Evolutionary conservation across 2,797 vertebrate species (phyloP), one percentile per base, ranked within the genome.

Genomic region (Centroberyx gerrardi): DNA sequence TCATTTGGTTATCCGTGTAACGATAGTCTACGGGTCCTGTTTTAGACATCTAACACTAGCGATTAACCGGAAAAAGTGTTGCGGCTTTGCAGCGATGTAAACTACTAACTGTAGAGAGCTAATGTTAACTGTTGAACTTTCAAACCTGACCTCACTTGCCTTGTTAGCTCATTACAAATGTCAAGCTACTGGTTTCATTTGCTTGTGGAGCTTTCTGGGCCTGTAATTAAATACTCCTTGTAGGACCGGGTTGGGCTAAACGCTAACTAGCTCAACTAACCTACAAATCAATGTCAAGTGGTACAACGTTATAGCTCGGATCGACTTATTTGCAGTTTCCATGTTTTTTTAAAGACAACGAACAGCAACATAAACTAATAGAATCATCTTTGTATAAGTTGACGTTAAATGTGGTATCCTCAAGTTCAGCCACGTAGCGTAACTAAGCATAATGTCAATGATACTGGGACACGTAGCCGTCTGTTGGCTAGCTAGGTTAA

Each of bases 401-500:
- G 17, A 69, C 67, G 79, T 80, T 76, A 76, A 83, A 68, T 49
- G 71, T 67, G 66, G 72, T 59, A 18, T 38, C 67, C 62, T 31
- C 56, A 28, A 46, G 55, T 62, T 80, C 46, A 83, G 91, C 88
- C 92, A 93, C 92, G 91, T 93, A 88, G 87, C 90, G 58, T 77
- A 82, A 64, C 69, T 62, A 44, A 64, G 74, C 62, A 48, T 58
- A 74, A 72, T 81, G 80, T 82, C 78, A 73, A 31, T 68, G 74
- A 52, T 78, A 63, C 78, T 68, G 81, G 86, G 90, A 91, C 92
- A 94, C 92, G 93, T 92, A 92, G 84, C 81, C 64, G 76, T 67
- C 66, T 66, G 44, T 28, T 53, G 56, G 82, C 82, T 55, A 42
- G 52, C 52, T 48, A 36, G 29, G 31, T 51, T 27, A 49, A 49